These are phyloP conservation scores for Paedocypris micromegethes DNA, from an alignment of 2,797 vertebrate species.

Conservation along the genomic window DNA sequence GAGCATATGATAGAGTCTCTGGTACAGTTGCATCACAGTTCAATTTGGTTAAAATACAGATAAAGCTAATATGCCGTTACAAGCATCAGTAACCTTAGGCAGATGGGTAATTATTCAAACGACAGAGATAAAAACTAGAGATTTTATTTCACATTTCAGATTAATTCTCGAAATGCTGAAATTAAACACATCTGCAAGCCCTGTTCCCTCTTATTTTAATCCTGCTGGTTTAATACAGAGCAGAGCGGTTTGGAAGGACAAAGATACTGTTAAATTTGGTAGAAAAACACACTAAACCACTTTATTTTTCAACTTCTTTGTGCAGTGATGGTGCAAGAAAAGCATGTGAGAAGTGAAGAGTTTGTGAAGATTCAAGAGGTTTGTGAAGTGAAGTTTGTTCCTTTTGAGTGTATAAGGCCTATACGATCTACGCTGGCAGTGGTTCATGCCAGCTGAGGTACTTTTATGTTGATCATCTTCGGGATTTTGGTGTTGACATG, in stretches of 20 bases:
- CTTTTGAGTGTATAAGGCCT: no score
- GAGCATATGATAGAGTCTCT: constrained; percentile 7
- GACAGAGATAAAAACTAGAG: not conserved
- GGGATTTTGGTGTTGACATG: no score
- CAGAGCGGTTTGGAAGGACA: not conserved
- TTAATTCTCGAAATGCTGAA: not conserved
- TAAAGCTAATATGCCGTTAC: constrained; percentile 1
- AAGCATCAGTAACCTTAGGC: constrained; percentile 2
- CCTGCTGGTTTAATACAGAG: not conserved
- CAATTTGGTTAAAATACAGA: constrained; percentile 7
- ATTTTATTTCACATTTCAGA: constrained; percentile 8
- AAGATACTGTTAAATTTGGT: not conserved
- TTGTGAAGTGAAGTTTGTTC: no score
- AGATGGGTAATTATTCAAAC: constrained; percentile 11
- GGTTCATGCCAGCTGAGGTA: no score
- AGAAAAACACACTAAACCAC: no score
- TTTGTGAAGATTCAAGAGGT: no score
- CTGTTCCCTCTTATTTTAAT: not conserved
- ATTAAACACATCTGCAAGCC: not conserved
- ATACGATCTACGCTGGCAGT: no score
- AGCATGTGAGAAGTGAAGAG: no score
- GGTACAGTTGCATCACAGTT: constrained; percentile 21
- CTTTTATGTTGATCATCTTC: no score
- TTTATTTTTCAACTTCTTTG: no score
- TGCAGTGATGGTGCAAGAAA: no score